These are phyloP conservation scores for Andrena dorsata DNA, from an alignment of 2,888 invertebrate species.

Conservation along the genomic window DNA sequence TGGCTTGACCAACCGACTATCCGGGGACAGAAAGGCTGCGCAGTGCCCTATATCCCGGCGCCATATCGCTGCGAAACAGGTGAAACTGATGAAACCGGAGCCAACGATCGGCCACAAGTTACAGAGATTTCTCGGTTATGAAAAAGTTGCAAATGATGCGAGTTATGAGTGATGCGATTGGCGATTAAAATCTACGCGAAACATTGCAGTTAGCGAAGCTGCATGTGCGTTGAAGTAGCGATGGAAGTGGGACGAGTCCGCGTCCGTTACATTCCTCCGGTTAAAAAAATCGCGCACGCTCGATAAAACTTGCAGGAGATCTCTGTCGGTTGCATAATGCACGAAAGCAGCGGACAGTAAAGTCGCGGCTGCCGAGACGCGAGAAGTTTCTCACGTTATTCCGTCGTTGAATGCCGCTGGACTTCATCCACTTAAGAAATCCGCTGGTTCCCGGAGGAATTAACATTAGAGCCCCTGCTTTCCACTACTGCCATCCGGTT, in stretches of 20 bases:
- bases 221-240: constrained; percentile 43
- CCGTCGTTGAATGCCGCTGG: constrained; percentile 28
- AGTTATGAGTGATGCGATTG: neutral
- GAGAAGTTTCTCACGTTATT: constrained; percentile 69
- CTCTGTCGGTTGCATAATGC: constrained; percentile 70
- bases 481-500: too few relatives aligned
- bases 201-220: constrained; percentile 23
- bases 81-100: constrained; percentile 10
- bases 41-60: constrained; percentile 6
- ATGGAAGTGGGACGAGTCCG: constrained; percentile 41
- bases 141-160: too few relatives aligned
- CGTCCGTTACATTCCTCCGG: constrained; percentile 55
- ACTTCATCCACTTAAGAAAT: constrained; percentile 51
- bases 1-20: constrained; percentile 32
- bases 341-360: constrained; percentile 53
- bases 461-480: neutral
- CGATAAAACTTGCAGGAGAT: constrained; percentile 69
- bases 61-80: neutral
- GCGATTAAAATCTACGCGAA: constrained; percentile 13
- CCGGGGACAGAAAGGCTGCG: constrained; percentile 23
- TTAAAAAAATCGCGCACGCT: constrained; percentile 66
- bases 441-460: constrained; percentile 23
- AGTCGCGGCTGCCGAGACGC: constrained; percentile 40
- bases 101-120: neutral
- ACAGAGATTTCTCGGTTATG: neutral